Conservation (phyloP, 1,140 invertebrate genomes). For the Ylistrum balloti region DNA sequence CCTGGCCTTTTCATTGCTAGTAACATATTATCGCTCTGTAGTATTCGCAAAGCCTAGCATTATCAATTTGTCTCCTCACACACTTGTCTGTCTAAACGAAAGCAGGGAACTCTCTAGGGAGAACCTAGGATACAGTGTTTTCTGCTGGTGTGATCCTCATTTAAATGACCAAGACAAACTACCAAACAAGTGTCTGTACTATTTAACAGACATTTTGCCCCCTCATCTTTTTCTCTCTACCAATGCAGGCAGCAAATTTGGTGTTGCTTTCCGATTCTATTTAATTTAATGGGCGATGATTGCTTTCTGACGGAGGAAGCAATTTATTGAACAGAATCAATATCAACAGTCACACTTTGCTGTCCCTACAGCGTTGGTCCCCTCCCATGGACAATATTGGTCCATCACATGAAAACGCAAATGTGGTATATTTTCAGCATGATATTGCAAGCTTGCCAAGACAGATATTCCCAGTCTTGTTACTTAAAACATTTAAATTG, state of each 20-base stretch:
- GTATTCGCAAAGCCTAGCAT: background rate
- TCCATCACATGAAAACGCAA: conserved; percentile 5
- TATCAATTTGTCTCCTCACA: conserved; percentile 38
- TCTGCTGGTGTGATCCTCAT: background rate
- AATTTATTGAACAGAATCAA: conserved; percentile 40
- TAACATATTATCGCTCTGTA: background rate
- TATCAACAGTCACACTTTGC: background rate
- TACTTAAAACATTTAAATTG: background rate
- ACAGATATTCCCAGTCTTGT: background rate
- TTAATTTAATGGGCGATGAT: conserved; percentile 29
- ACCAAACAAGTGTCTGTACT: background rate
- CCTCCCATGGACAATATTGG: conserved; percentile 25
- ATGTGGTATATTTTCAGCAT: conserved; percentile 5
- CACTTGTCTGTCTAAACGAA: background rate
- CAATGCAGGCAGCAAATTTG: conserved; percentile 7
- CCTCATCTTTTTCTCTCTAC: background rate
- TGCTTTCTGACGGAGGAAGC: background rate
- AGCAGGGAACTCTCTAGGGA: background rate
- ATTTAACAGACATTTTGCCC: background rate
- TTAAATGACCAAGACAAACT: conserved; percentile 6
- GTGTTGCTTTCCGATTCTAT: conserved; percentile 33
- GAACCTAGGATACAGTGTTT: background rate
- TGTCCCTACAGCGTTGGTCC: background rate
- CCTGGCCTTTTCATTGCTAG: background rate
- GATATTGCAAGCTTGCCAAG: background rate